A percentile compares a stretch with the other conserved stretches of the same genome.
Conservation (phyloP, 2,113 vertebrate genomes). For the Notothenia coriiceps region DNA sequence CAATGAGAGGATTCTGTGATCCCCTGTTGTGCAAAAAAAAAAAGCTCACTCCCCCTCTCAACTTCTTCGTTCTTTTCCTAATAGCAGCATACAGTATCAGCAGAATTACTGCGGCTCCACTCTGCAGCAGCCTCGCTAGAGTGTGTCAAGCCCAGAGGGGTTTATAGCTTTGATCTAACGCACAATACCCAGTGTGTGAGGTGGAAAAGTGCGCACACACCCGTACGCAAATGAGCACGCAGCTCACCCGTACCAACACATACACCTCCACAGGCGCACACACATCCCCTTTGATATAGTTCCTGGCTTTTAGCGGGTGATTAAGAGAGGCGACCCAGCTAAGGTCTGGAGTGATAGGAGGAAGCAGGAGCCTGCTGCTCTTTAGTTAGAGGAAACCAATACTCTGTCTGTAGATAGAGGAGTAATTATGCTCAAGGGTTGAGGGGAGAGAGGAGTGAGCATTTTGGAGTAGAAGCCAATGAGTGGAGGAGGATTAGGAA, state of each 20-base stretch:
- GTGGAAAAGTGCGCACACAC: conserved; percentile 24
- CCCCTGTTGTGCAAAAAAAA: conserved; percentile 58
- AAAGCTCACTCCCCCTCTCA: conserved; percentile 45
- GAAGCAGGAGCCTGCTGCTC: conserved; percentile 76
- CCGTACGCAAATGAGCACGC: conserved; percentile 52
- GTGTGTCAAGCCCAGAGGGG: conserved; percentile 78
- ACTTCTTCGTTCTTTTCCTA: conserved; percentile 56
- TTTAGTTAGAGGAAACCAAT: conserved; percentile 80
- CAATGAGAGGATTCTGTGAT: conserved; percentile 69
- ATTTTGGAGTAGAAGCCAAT: conserved; percentile 53
- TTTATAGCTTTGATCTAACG: conserved; percentile 80
- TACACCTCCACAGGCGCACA: conserved; percentile 27
- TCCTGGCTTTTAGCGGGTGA: conserved; percentile 79
- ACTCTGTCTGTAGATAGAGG: conserved; percentile 77
- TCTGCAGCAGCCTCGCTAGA: conserved; percentile 75
- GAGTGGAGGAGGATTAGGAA: conserved; percentile 35
- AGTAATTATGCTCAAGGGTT: conserved; percentile 80
- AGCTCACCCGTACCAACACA: conserved; percentile 28
- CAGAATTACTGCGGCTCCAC: conserved; percentile 73
- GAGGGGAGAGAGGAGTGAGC: conserved; percentile 54
- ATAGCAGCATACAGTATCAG: conserved; percentile 80
- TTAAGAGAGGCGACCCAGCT: conserved; percentile 75
- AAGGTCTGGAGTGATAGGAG: conserved; percentile 77
- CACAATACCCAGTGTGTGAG: conserved; percentile 76
- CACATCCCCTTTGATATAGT: conserved; percentile 75